Conservation (phyloP, 1,140 invertebrate genomes). For the Trachymyrmex cornetzi region DNA sequence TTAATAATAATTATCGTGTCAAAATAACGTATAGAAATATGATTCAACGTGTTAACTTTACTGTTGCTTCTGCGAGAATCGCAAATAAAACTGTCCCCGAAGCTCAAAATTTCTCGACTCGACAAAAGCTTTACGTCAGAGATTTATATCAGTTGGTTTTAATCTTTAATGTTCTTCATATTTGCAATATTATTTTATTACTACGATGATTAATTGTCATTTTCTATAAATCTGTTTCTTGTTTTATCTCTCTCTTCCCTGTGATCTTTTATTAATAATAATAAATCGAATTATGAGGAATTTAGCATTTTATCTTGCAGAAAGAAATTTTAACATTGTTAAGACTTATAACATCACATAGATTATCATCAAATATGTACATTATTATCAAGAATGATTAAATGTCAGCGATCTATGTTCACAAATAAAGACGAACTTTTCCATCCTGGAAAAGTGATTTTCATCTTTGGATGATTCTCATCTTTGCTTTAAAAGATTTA, state of each 20-base stretch:
- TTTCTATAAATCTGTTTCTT: neutral
- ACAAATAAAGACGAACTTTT: conserved; percentile 13
- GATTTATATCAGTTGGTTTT: neutral
- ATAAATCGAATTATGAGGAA: conserved; percentile 28
- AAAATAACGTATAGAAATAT: neutral
- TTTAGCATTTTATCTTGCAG: neutral
- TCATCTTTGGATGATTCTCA: conserved; percentile 20
- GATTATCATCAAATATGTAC: conserved; percentile 25
- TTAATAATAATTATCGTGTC: neutral
- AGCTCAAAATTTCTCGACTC: neutral
- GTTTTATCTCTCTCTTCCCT: neutral
- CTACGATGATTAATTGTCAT: neutral
- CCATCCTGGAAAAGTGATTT: neutral
- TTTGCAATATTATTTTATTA: conserved; percentile 12
- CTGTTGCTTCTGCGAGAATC: neutral
- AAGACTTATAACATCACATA: neutral
- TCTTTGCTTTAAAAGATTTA: conserved; percentile 10
- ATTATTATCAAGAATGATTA: conserved; percentile 18
- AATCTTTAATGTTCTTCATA: neutral
- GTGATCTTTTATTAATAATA: conserved; percentile 8
- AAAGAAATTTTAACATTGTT: neutral
- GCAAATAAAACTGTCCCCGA: conserved; percentile 4
- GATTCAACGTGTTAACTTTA: neutral
- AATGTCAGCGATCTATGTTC: neutral
- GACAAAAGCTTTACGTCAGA: neutral